These are phyloP conservation scores for Noctilio leporinus DNA, from an alignment of 2,113 vertebrate species.

Conservation along the genomic window DNA sequence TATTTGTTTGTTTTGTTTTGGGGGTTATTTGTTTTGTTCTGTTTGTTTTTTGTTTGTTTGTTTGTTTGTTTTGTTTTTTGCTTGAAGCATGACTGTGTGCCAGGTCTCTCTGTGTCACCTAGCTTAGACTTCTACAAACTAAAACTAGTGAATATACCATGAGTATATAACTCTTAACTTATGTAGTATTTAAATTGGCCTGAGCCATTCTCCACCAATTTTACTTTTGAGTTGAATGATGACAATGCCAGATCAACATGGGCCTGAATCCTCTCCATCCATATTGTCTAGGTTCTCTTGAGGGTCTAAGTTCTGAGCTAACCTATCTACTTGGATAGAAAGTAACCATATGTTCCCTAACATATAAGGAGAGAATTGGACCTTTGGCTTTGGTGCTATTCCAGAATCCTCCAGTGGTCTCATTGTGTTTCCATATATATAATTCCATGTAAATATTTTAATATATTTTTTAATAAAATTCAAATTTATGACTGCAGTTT, in stretches of 20 bases:
- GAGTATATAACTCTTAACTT: neutral
- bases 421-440: neutral
- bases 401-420: neutral
- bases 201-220: neutral
- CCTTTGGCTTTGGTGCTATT: neutral
- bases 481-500: neutral
- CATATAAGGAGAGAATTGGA: neutral
- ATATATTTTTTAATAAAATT: neutral
- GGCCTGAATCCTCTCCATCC: neutral
- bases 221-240: neutral
- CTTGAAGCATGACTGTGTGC: neutral
- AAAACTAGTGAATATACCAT: neutral
- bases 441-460: neutral
- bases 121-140: neutral
- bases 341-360: neutral
- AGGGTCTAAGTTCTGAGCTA: neutral
- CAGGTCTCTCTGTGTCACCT: neutral
- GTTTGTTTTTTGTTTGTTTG: neutral
- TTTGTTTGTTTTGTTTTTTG: neutral
- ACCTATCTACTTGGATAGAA: neutral
- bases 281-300: neutral
- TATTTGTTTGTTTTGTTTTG: neutral
- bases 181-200: neutral
- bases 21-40: neutral
- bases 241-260: neutral